Base-by-base conservation (phyloP, 2,113 vertebrate genomes). In the Pseudolaguvia tuberculata region DNA sequence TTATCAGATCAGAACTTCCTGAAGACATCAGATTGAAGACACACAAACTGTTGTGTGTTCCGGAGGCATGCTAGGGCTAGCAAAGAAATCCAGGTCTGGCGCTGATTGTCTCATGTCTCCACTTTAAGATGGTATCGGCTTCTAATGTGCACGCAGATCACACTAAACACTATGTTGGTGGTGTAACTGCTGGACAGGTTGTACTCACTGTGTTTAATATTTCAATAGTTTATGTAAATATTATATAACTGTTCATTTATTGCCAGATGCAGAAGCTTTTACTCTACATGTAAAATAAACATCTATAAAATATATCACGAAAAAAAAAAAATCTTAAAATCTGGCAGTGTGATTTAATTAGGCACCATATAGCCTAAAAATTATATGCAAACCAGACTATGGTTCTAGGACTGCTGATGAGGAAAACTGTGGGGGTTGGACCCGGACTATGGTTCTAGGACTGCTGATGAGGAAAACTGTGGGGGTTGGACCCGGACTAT, bases 71-170 rank as follows among this genome's bases (percentile, higher is more conserved):
- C 45, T 50, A 61, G 59, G 29, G 23, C 56, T 31, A 29, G 73
- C 61, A 50, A 25, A 78, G 73, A 78, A 31, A 73, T 63, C 70
- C 58, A 47, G 52, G 48, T 47, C 35, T 47, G 17, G 7, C 2
- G 35, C 45, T 82, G 39, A 42, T 9, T 42, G 78, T 85, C 81
- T n/a, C 4, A 14, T 58, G 39, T 68, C 74, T 70, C 65, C 70
- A 72, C 76, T 79, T 76, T 8, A 53, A 77, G 73, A 79, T 74
- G 65, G 29, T 74, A 81, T 84, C 81, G 69, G 71, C 21, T 67
- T 18, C 2, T 0, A 9, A 56, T 58, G 74, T 61, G 76, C 76
- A 80, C 65, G 77, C 79, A 85, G 55, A 59, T 45, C 45, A 50
- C 59, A 71, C 47, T 48, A 57, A 80, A 73, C 50, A 35, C 21